Conservation (phyloP, 2,797 vertebrate species). For the Enteromius radiatus region DNA sequence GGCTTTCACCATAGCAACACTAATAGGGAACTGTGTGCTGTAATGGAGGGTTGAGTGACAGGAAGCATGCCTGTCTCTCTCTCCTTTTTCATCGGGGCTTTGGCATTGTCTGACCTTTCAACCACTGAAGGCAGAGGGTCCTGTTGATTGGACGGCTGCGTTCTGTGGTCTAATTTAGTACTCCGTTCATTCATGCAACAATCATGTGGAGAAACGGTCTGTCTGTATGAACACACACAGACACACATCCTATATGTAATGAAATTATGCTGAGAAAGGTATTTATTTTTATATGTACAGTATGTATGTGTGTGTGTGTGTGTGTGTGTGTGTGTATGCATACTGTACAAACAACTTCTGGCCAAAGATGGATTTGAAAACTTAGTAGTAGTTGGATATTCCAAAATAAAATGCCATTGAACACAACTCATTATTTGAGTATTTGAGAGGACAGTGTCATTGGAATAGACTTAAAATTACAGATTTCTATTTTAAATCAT, state of each 20-base stretch:
- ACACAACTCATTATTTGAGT: neutral
- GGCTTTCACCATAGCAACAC: slow-evolving; percentile 50
- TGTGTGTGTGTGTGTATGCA: too few species aligned
- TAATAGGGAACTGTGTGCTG: slow-evolving; percentile 46
- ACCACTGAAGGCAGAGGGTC: slow-evolving; percentile 29
- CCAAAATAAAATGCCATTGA: neutral
- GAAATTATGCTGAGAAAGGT: slow-evolving; percentile 4
- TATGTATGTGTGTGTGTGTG: too few species aligned
- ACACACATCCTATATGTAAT: slow-evolving; percentile 4
- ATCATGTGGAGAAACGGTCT: slow-evolving; percentile 8
- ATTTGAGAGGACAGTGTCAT: neutral
- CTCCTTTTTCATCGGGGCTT: slow-evolving; percentile 26
- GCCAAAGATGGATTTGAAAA: neutral
- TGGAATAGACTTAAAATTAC: neutral
- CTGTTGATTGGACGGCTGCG: slow-evolving; percentile 37
- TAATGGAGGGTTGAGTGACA: slow-evolving; percentile 42
- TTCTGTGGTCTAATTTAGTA: slow-evolving; percentile 38
- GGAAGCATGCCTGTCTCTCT: slow-evolving; percentile 31
- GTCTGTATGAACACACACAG: neutral
- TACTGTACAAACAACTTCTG: neutral
- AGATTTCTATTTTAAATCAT: neutral
- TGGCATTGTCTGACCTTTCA: slow-evolving; percentile 55
- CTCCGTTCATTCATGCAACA: slow-evolving; percentile 19
- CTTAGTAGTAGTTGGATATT: neutral
- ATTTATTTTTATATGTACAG: neutral